A percentile compares a stretch with the other conserved stretches of the same genome.
phyloP scores from a whole-genome alignment of 2,113 vertebrate genomes.

The Pygoscelis adeliae region DNA sequence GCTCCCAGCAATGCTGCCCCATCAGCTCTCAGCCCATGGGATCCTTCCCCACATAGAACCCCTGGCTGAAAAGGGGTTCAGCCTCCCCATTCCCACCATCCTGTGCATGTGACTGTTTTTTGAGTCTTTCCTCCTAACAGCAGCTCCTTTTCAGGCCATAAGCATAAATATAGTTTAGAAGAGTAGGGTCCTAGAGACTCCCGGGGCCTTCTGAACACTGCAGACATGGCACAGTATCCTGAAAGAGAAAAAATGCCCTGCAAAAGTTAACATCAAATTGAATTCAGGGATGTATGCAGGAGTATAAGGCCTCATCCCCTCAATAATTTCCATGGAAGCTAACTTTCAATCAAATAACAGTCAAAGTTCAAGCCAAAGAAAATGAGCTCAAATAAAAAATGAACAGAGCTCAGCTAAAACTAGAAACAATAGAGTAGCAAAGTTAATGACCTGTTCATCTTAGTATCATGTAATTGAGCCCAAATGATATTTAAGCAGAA shows the following conservation, averaged over 20 bases:
- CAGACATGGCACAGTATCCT: not conserved
- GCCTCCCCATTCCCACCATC: not conserved
- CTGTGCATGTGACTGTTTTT: not conserved
- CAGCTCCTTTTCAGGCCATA: not conserved
- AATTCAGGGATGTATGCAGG: not conserved
- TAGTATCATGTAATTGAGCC: conserved; percentile 30
- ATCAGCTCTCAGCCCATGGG: not conserved
- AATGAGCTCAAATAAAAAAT: conserved; percentile 17
- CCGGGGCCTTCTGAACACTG: not conserved
- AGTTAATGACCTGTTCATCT: conserved; percentile 36
- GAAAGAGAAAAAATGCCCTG: not conserved
- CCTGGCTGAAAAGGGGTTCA: not conserved
- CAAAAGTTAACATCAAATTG: not conserved
- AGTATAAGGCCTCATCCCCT: not conserved
- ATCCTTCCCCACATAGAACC: rapidly evolving
- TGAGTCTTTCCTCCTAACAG: not conserved
- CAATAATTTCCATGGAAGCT: not conserved
- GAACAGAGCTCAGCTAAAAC: conserved; percentile 40
- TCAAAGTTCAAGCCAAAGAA: conserved; percentile 19
- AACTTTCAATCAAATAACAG: not conserved
- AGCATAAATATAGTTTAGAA: not conserved
- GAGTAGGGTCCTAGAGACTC: not conserved
- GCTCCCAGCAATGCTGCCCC: not conserved
- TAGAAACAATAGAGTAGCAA: not conserved
- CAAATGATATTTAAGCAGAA: conserved; percentile 32